Percentiles rank a stretch among this genome's conserved stretches.
Conservation (phyloP, 2,888 invertebrate species). For the Drosophila pegasa region DNA sequence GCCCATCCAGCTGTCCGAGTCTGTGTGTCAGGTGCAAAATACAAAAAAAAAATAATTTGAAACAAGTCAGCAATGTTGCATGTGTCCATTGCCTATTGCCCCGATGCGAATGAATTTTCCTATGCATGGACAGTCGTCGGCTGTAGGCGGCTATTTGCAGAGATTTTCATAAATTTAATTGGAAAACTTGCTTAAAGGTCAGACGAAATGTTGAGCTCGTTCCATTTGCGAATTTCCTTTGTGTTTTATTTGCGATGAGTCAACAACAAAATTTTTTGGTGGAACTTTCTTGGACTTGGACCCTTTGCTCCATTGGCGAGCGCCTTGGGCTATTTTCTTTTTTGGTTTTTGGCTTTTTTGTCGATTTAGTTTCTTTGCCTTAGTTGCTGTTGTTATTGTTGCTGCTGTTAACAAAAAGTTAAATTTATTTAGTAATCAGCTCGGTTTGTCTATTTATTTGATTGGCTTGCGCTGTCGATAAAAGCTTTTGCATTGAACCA, state of each 20-base stretch:
- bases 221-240: constrained; percentile 19
- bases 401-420: constrained; percentile 35
- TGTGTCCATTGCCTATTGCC: constrained; percentile 18
- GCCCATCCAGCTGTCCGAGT: too few relatives aligned
- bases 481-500: constrained; percentile 54
- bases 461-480: constrained; percentile 58
- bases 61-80: constrained; percentile 29
- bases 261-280: constrained; percentile 48
- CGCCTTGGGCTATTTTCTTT: constrained; percentile 39
- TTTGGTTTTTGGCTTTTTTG: constrained; percentile 31
- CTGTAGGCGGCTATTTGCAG: constrained; percentile 1
- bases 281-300: constrained; percentile 11
- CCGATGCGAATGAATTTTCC: constrained; percentile 1
- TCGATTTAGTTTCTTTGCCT: constrained; percentile 31
- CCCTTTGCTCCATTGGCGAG: constrained; percentile 28
- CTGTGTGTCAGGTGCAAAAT: constrained; percentile 6
- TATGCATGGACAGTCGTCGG: not conserved
- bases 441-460: constrained; percentile 73
- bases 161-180: constrained; percentile 59
- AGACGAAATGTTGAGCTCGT: constrained; percentile 13
- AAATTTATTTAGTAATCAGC: constrained; percentile 65
- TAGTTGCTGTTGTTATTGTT: not conserved
- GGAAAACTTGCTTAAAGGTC: constrained; percentile 49
- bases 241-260: constrained; percentile 48
- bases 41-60: too few relatives aligned